A percentile compares a stretch with the other conserved stretches of the same genome.
These are phyloP conservation scores for Ochropacha duplaris DNA, from an alignment of 2,888 invertebrate species.

Conservation along the genomic window DNA sequence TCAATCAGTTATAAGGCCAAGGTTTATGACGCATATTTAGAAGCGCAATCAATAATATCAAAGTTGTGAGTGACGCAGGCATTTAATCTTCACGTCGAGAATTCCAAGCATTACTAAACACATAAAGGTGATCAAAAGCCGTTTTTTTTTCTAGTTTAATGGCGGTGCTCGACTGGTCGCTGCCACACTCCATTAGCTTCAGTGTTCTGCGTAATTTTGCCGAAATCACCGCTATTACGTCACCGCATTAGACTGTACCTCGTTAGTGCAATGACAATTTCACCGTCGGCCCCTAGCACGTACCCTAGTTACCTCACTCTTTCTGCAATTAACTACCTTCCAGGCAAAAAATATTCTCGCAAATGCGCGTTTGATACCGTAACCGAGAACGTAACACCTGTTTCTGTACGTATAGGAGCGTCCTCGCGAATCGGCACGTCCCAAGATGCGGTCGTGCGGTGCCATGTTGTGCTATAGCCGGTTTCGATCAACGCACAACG, in stretches of 20 bases:
- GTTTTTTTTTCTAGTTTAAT: slow-evolving; percentile 30
- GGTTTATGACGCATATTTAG: slow-evolving; percentile 28
- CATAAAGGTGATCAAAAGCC: slow-evolving; percentile 28
- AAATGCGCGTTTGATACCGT: not conserved
- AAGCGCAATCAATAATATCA: not conserved
- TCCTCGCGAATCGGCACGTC: not conserved
- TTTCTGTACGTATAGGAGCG: slow-evolving; percentile 4
- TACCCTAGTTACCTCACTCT: slow-evolving; percentile 53
- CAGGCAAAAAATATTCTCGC: slow-evolving; percentile 22
- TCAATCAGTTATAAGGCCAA: slow-evolving; percentile 30
- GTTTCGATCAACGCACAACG: not conserved
- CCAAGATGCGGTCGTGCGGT: not conserved
- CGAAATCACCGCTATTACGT: slow-evolving; percentile 65
- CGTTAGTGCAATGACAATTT: slow-evolving; percentile 52
- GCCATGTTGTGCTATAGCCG: not conserved
- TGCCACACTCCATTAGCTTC: slow-evolving; percentile 66
- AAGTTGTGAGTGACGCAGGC: not conserved
- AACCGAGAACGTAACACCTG: slow-evolving; percentile 7
- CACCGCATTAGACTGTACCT: slow-evolving; percentile 45
- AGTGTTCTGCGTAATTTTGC: slow-evolving; percentile 66
- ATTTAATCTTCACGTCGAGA: not conserved
- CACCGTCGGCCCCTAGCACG: slow-evolving; percentile 42
- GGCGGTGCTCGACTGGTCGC: slow-evolving; percentile 32
- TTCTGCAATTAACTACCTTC: slow-evolving; percentile 50
- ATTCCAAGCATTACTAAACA: not conserved